Conservation (phyloP, 2,113 vertebrate genomes). For the Benitochromis conjunctus region DNA sequence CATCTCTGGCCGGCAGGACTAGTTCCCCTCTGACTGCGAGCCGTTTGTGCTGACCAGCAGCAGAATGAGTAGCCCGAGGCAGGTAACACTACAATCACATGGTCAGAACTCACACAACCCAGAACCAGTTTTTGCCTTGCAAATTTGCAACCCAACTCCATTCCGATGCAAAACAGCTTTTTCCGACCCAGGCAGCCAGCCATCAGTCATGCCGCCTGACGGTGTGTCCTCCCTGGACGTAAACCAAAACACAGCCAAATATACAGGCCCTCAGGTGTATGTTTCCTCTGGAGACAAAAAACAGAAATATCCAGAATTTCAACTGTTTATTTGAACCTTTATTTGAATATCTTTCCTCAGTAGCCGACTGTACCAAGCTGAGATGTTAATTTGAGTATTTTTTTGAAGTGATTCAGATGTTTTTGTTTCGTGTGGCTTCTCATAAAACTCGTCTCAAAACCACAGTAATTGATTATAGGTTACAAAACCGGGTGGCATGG, state of each 20-base stretch:
- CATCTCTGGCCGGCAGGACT: not conserved
- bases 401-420: not conserved
- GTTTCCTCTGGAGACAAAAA: not conserved
- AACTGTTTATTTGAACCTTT: not conserved
- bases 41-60: conserved; percentile 42
- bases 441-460: not conserved
- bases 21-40: conserved; percentile 4
- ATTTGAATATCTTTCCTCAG: not conserved
- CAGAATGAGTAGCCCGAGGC: conserved; percentile 11
- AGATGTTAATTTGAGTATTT: not conserved
- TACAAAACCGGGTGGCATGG: not conserved
- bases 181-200: conserved; percentile 19
- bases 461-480: not conserved
- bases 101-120: conserved; percentile 15
- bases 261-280: not conserved
- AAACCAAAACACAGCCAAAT: not conserved
- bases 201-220: not conserved
- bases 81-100: conserved; percentile 22
- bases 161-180: conserved; percentile 47
- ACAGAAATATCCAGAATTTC: not conserved
- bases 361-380: not conserved
- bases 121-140: conserved; percentile 55
- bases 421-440: not conserved
- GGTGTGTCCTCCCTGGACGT: not conserved
- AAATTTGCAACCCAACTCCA: conserved; percentile 48